Evolutionary conservation across 2,113 vertebrate species (phyloP), one percentile per base, ranked within the genome.

Genomic region (Leptobrachium ailaonicum): DNA sequence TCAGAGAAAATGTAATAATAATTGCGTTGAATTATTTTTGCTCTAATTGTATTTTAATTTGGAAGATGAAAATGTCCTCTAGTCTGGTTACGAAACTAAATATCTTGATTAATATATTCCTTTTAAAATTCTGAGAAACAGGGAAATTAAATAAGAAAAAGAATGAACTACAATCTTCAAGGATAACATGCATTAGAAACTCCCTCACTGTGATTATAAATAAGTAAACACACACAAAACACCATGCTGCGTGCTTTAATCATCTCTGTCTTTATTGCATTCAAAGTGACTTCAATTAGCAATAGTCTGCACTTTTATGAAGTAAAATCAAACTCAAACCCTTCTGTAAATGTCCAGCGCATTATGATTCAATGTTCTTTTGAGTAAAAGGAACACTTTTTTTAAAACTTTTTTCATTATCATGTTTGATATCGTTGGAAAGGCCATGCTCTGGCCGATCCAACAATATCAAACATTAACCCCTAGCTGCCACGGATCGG

Each of bases 71-170:
- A 80, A 68, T 45, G 71, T 32, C 50, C 44, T 47, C 50, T 43
- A 58, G 6, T 40, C 64, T 73, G 66, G 50, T 56, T 74, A 62
- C 66, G 41, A 73, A 12, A 79, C 47, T 56, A 41, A 66, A 71
- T 40, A 79, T 60, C 58, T 45, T 73, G 71, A 79, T 32, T 73
- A 80, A 74, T 68, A 73, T 73, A 80, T 74, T 80, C 62, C 73
- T 73, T 67, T 12, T 80, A 62, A 74, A 60, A 80, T 66, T 73
- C 43, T 73, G 58, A 64, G 63, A 73, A 54, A 54, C 1, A 74
- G 63, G 63, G 63, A 71, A 14, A 66, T 40, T 60, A 44, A 67
- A 80, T 66, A 73, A 73, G 50, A 72, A 58, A 60, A 66, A 41
- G 40, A 32, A n/a, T 13, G 13, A 14, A 79, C 71, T 73, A 5